Percentiles rank a stretch among this genome's conserved stretches.
Conservation (phyloP, 1,140 invertebrate species). For the Megathymus violae region DNA sequence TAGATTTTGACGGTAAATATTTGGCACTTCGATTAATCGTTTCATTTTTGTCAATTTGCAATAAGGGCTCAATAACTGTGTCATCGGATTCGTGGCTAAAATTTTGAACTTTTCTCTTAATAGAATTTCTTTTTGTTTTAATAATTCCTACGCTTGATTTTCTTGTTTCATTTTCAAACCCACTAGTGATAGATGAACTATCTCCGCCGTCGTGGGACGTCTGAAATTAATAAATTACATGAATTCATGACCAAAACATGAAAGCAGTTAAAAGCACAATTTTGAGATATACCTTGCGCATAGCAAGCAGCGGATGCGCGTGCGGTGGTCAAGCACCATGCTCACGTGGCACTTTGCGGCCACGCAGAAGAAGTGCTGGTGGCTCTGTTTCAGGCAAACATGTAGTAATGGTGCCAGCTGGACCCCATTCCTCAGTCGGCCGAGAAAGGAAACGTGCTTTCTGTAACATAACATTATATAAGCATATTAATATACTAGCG, state of each 20-base stretch:
- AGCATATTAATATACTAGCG: no score
- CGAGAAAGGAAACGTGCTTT: constrained; percentile 84
- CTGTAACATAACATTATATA: constrained; percentile 56
- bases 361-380: constrained; percentile 85
- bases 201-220: constrained; percentile 74
- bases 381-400: constrained; percentile 62
- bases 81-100: constrained; percentile 74
- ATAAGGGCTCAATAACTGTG: constrained; percentile 72
- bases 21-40: constrained; percentile 70
- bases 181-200: constrained; percentile 69
- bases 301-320: constrained; percentile 68
- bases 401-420: constrained; percentile 70
- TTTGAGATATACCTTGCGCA: constrained; percentile 60
- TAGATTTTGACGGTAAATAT: constrained; percentile 63
- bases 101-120: constrained; percentile 72
- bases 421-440: constrained; percentile 88
- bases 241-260: neutral
- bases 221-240: constrained; percentile 52
- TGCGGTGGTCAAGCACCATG: constrained; percentile 78
- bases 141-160: constrained; percentile 62
- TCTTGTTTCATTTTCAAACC: constrained; percentile 71
- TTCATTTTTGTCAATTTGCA: constrained; percentile 69
- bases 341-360: constrained; percentile 84
- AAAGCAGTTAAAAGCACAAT: neutral
- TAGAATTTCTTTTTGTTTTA: constrained; percentile 74